These are phyloP conservation scores for Sebastes jordani DNA, from an alignment of 2,797 vertebrate species.

Conservation along the genomic window DNA sequence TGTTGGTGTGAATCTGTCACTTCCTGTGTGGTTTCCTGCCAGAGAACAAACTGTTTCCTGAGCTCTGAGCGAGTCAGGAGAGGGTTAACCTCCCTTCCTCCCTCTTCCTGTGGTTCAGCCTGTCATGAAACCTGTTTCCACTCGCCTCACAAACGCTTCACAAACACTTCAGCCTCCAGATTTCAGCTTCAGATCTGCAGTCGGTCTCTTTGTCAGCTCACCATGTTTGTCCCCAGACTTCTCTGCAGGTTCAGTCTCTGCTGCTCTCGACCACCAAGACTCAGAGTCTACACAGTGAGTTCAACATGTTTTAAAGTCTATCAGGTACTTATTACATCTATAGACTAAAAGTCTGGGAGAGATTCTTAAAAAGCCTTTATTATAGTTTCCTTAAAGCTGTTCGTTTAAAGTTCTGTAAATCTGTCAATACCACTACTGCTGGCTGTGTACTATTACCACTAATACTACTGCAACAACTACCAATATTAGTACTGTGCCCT, in stretches of 20 bases:
- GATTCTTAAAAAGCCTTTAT: not conserved
- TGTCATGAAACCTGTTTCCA: slow-evolving; percentile 14
- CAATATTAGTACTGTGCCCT: not conserved
- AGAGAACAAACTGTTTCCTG: not conserved
- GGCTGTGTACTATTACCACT: not conserved
- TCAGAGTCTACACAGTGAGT: slow-evolving; percentile 5
- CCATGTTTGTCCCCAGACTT: slow-evolving; percentile 5
- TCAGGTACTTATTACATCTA: not conserved
- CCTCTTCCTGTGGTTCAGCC: not conserved
- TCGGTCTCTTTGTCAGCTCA: no score
- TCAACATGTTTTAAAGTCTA: not conserved
- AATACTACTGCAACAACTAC: not conserved
- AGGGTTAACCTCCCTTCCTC: not conserved
- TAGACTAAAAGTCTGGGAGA: no score
- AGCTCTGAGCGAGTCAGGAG: not conserved
- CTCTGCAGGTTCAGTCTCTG: not conserved
- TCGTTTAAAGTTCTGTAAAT: not conserved
- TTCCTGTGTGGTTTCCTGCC: slow-evolving; percentile 8
- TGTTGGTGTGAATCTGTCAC: not conserved
- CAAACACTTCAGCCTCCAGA: not conserved
- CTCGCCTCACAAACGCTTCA: not conserved
- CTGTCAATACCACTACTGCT: not conserved
- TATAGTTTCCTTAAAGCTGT: not conserved
- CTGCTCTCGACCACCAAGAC: not conserved
- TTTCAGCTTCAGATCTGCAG: not conserved